A percentile compares a stretch with the other conserved stretches of the same genome.
These are phyloP conservation scores for Ephestia elutella DNA, from an alignment of 1,140 invertebrate genomes.

Conservation along the genomic window DNA sequence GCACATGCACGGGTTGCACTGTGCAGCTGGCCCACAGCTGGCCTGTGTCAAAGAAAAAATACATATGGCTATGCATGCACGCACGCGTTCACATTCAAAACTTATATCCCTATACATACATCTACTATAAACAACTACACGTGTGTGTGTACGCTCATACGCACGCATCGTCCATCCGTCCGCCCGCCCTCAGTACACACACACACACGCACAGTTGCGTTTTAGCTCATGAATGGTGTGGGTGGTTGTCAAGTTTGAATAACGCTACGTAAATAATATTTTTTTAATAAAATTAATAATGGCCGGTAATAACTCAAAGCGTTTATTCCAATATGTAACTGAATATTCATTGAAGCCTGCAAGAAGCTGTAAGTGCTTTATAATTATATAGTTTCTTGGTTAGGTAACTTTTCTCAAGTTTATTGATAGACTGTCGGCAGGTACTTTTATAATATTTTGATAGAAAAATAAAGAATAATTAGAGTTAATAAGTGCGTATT, in stretches of 20 bases:
- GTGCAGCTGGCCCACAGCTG: too few species aligned
- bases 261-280: constrained; percentile 13
- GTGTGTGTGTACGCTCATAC: too few species aligned
- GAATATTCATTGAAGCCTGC: constrained; percentile 29
- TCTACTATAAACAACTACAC: too few species aligned
- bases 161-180: too few species aligned
- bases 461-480: too few species aligned
- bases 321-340: constrained; percentile 44
- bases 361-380: constrained; percentile 49
- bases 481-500: too few species aligned
- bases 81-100: too few species aligned
- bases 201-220: background rate
- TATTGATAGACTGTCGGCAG: background rate
- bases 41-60: too few species aligned
- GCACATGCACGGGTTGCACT: too few species aligned
- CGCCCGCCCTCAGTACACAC: too few species aligned
- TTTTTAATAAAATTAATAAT: constrained; percentile 25
- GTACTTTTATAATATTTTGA: background rate
- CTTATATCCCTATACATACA: too few species aligned
- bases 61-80: too few species aligned
- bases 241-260: background rate
- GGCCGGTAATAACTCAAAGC: constrained; percentile 41
- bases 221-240: constrained; percentile 8
- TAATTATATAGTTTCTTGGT: constrained; percentile 20
- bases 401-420: constrained; percentile 24